Evolutionary conservation across 53 echinoderm and acorn worm species (phyloP), one percentile per base, ranked within the genome.

Genomic region (Henricia sp.): DNA sequence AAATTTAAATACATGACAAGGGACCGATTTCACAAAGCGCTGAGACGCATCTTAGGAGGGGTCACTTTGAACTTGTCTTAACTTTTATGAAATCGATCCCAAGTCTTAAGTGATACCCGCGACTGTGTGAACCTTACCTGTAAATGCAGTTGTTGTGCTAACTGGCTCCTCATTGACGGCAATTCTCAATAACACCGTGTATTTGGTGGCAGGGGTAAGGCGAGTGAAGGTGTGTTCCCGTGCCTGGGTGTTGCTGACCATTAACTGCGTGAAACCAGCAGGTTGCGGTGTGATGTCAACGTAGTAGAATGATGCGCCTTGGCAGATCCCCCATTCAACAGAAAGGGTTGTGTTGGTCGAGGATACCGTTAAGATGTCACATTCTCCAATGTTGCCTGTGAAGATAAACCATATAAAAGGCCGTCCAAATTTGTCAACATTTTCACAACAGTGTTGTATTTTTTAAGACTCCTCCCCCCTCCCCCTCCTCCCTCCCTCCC

Each of bases 241-340:
- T 1, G 80, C 33, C 33, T 34, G 16, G 5, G 63, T 29, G 42
- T 36, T 63, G 50, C 43, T 6, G 33, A 64, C 24, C 40, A 1
- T 6, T 21, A 0, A 3, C 43, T 57, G 80, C 0, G 16, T 21
- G 21, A 64, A 80, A 36, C 64, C 68, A 17, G 55, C 39, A 3
- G 86, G 86, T 30, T 11, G 9, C 32, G 86, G 75, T 20, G 39
- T 12, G 3, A 86, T 65, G 57, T 86, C 86, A 23, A 86, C 28
- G 35, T 52, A 86, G 75, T 86, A 86, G 0, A 64, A 1, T 2
- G 54, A 19, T 19, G 67, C 76, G 6, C 76, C 76, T 24, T 51
- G 75, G 21, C 86, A 86, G 11, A 10, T 32, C 3, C 75, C 86
- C 86, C 86, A 86, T 41, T 86, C 67, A 20, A 76, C 68, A 3